These are phyloP conservation scores for Plutella xylostella DNA, from an alignment of 2,888 invertebrate species.

Conservation along the genomic window DNA sequence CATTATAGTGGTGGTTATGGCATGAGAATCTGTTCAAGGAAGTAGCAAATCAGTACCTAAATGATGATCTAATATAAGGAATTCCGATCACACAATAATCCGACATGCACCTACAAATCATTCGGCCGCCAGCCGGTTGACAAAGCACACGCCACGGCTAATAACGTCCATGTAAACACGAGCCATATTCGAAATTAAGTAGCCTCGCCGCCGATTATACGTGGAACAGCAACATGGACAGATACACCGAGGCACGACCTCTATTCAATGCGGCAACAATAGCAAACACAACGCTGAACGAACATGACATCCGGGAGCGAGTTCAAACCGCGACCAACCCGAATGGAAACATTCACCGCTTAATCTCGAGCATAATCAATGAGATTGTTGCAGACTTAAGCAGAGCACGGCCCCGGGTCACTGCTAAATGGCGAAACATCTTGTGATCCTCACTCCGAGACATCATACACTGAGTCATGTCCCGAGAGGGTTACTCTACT, in stretches of 20 bases:
- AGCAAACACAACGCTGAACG: slow-evolving; percentile 47
- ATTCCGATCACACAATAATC: no score
- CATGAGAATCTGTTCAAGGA: no score
- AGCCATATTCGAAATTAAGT: background rate
- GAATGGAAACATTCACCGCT: slow-evolving; percentile 55
- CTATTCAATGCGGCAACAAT: slow-evolving; percentile 41
- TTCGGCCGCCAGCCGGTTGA: no score
- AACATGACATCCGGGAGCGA: slow-evolving; percentile 63
- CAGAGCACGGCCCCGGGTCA: slow-evolving; percentile 42
- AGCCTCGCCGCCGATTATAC: no score
- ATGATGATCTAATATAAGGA: no score
- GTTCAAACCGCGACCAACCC: slow-evolving; percentile 49
- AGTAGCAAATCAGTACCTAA: no score
- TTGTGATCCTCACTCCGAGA: slow-evolving; percentile 19
- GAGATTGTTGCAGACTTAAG: slow-evolving; percentile 35
- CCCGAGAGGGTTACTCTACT: no score
- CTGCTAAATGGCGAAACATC: slow-evolving; percentile 54
- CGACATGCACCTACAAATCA: no score
- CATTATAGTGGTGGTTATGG: no score
- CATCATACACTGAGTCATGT: no score
- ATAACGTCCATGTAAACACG: no score
- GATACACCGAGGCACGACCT: slow-evolving; percentile 30
- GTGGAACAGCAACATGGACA: background rate
- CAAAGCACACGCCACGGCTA: no score
- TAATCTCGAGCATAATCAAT: slow-evolving; percentile 58